phyloP scores from a whole-genome alignment of 2,888 invertebrate genomes.

The Sipha maydis region DNA sequence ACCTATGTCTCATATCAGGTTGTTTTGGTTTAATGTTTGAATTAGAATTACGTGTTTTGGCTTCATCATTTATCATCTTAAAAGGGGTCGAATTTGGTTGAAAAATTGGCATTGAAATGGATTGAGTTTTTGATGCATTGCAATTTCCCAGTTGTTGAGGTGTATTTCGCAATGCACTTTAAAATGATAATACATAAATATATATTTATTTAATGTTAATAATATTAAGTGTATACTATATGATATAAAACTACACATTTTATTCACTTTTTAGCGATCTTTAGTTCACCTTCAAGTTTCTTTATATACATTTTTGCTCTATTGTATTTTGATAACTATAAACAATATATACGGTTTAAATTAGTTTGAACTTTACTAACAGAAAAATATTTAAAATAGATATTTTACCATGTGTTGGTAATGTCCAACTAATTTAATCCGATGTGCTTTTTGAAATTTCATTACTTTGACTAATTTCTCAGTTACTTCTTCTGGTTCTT shows the following conservation, averaged over 20 bases:
- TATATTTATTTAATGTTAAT: not conserved
- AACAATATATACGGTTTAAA: not conserved
- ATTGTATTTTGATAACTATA: slow-evolving; percentile 51
- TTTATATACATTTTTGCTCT: slow-evolving; percentile 46
- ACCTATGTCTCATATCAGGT: slow-evolving; percentile 18
- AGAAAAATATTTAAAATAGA: not conserved
- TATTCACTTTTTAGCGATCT: slow-evolving; percentile 26
- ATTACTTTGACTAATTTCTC: slow-evolving; percentile 24
- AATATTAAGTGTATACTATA: not conserved
- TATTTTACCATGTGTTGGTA: slow-evolving; percentile 10
- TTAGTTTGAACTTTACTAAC: not conserved
- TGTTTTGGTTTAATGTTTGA: not conserved
- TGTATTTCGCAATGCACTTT: slow-evolving; percentile 21
- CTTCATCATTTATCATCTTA: slow-evolving; percentile 28
- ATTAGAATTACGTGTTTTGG: not conserved
- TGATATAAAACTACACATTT: not conserved
- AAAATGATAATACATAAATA: slow-evolving; percentile 16
- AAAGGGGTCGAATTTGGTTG: slow-evolving; percentile 29
- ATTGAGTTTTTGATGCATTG: not conserved
- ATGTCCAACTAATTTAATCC: slow-evolving; percentile 6
- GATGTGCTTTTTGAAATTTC: slow-evolving; percentile 44
- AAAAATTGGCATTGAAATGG: slow-evolving; percentile 30
- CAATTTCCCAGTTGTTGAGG: not conserved
- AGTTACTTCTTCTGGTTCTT: slow-evolving; percentile 24
- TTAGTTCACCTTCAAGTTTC: slow-evolving; percentile 35